A percentile compares a stretch with the other conserved stretches of the same genome.
phyloP scores from a whole-genome alignment of 2,888 invertebrate genomes.

The Megalurothrips usitatus region DNA sequence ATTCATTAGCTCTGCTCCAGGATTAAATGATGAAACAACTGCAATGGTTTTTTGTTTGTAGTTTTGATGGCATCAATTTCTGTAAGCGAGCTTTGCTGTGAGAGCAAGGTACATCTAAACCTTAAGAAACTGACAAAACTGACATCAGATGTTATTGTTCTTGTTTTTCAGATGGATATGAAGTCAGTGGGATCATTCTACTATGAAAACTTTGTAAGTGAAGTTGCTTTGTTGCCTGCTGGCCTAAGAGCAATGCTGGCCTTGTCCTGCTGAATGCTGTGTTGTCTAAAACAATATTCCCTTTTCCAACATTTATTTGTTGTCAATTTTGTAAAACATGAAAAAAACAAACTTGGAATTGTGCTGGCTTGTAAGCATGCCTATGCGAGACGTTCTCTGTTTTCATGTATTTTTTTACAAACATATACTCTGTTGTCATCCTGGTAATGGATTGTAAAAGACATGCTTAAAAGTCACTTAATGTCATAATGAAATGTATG shows the following conservation, averaged over 20 bases:
- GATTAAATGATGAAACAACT: background rate
- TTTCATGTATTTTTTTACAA: conserved; percentile 27
- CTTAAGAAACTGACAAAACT: conserved; percentile 34
- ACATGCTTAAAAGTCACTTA: conserved; percentile 14
- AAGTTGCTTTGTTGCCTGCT: conserved; percentile 28
- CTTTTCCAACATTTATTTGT: background rate
- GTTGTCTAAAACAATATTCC: background rate
- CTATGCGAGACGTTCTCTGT: conserved; percentile 14
- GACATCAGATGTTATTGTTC: conserved; percentile 40
- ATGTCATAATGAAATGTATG: background rate
- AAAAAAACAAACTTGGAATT: background rate
- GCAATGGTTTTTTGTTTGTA: background rate
- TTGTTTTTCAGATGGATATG: conserved; percentile 86
- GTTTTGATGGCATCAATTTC: background rate
- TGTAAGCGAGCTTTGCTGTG: conserved; percentile 23
- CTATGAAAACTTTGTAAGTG: conserved; percentile 95
- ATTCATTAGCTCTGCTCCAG: background rate
- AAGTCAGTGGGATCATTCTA: conserved; percentile 94
- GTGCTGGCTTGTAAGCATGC: conserved; percentile 25
- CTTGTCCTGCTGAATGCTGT: conserved; percentile 26
- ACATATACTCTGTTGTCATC: background rate
- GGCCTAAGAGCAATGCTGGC: conserved; percentile 13
- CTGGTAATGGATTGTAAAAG: background rate
- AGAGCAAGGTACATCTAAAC: conserved; percentile 5
- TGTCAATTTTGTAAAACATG: background rate